phyloP scores from a whole-genome alignment of 2,888 invertebrate species.

The Yponomeuta malinellus region DNA sequence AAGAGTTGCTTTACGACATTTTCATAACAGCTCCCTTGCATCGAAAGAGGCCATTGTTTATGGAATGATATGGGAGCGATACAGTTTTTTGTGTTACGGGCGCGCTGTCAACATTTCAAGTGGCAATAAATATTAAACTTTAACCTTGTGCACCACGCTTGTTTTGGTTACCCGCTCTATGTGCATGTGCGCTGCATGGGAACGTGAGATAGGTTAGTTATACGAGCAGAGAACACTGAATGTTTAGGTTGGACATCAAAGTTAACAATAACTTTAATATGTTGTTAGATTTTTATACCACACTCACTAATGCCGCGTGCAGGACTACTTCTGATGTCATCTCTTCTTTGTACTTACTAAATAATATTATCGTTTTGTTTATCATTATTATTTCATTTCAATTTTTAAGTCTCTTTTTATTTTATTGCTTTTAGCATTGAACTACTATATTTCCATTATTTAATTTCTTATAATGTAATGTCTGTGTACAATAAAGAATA shows the following conservation, averaged over 20 bases:
- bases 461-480: no score
- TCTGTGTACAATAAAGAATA: no score
- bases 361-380: no score
- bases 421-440: no score
- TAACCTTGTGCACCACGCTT: constrained; percentile 62
- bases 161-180: constrained; percentile 57
- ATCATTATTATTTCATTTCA: no score
- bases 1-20: constrained; percentile 3
- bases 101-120: constrained; percentile 56
- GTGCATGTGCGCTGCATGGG: constrained; percentile 64
- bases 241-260: constrained; percentile 4
- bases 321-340: no score
- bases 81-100: constrained; percentile 46
- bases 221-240: constrained; percentile 15
- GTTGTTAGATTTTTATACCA: background rate
- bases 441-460: no score
- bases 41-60: constrained; percentile 53
- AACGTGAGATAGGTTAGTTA: constrained; percentile 41
- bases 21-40: constrained; percentile 21
- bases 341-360: no score
- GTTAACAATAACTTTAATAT: background rate
- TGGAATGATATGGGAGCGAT: constrained; percentile 41
- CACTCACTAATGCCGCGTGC: background rate
- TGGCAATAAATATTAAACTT: constrained; percentile 68
- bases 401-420: no score